A percentile compares a stretch with the other conserved stretches of the same genome.
Evolutionary conservation across 2,888 invertebrate species (phyloP).

Genomic region (Ethmia dodecea): DNA sequence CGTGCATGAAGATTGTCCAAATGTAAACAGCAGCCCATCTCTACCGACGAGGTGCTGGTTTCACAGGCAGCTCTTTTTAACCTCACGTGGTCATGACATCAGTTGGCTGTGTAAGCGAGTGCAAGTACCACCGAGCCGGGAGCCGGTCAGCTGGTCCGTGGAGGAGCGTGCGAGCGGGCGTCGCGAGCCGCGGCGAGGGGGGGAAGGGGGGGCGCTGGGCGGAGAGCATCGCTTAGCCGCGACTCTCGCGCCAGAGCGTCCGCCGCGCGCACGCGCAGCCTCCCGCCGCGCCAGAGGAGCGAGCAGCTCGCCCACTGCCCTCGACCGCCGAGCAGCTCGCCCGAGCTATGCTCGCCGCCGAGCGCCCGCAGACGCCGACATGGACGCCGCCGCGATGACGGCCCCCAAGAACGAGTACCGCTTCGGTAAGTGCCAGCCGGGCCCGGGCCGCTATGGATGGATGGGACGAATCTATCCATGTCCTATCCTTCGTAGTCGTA

Average conservation of each 20-base stretch:
- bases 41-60: too few species aligned
- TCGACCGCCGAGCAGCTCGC: slow-evolving; percentile 12
- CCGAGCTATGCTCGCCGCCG: slow-evolving; percentile 10
- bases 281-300: slow-evolving; percentile 9
- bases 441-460: background rate
- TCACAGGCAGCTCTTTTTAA: too few species aligned
- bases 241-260: slow-evolving; percentile 16
- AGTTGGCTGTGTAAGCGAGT: too few species aligned
- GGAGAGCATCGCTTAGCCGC: slow-evolving; percentile 17
- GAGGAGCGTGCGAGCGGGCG: too few species aligned
- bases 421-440: slow-evolving; percentile 46
- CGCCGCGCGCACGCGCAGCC: slow-evolving; percentile 13
- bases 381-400: slow-evolving; percentile 31
- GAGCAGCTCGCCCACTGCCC: slow-evolving; percentile 10
- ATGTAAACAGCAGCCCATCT: too few species aligned
- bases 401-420: slow-evolving; percentile 53
- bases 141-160: too few species aligned
- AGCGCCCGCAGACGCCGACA: slow-evolving; percentile 13
- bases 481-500: too few species aligned
- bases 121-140: too few species aligned
- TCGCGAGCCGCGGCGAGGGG: slow-evolving; percentile 16
- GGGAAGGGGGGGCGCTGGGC: slow-evolving; percentile 22
- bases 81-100: too few species aligned
- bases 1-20: too few species aligned
- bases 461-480: too few species aligned